Base-by-base conservation (phyloP, 2,888 invertebrate species). In the Hypomecis punctinalis region DNA sequence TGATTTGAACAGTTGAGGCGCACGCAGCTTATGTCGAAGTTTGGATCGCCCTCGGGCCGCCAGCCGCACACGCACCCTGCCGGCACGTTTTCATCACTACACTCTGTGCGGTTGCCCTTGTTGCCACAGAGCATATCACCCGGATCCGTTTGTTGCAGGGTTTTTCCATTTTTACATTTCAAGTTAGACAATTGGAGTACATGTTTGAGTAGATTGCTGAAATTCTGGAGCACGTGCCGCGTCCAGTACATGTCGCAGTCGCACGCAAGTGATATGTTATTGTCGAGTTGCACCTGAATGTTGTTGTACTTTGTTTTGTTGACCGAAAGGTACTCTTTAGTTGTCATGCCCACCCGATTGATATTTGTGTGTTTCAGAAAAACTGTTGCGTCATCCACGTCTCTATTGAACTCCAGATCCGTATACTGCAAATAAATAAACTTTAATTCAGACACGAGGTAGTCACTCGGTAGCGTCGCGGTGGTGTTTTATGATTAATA, bases 121-220 rank as follows among this genome's bases (percentile, higher is more conserved):
- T 33, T 33, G 33, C 63, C n/a, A 61, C 76, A 78, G 61, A 75
- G 67, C 57, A 71, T 40, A 62, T 76, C 76, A 33, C 42, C 70
- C 7, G 46, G 57, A 59, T 75, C 54, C 60, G 67, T 69, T 54
- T 51, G 63, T 33, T 61, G 66, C 55, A 78, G 66, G 10, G 68
- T 42, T 10, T 43, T 49, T n/a, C 40, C 43, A 5, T 45, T 40
- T 53, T 13, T 13, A n/a, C 11, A 10, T 8, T 39, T 45, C 23
- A 36, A 33, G 7, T 51, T 51, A 7, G 52, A 36, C 56, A 23
- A 23, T 3, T 23, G 23, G 23, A 2, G 23, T 23, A 52, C 58
- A 42, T 54, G 61, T n/a, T 9, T 13, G 23, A 46, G 39, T 23
- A 53, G 61, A 23, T 4, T 5, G n/a, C 5, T 9, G 5, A 54